phyloP scores from a whole-genome alignment of 1,140 invertebrate species.

The Nautilus pompilius region DNA sequence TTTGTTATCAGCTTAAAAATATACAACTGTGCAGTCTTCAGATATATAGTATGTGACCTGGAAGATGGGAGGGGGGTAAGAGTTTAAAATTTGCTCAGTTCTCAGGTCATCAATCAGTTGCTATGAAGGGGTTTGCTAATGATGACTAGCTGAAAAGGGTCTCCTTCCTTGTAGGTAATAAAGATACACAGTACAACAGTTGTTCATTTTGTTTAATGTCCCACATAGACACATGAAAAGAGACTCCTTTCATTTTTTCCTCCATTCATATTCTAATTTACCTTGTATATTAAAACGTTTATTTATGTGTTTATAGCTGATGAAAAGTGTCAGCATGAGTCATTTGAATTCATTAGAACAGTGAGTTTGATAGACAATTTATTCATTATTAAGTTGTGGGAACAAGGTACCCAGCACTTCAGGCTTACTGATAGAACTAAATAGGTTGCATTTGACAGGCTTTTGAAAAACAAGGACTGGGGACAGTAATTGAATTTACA shows the following conservation, averaged over 20 bases:
- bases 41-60: too few relatives aligned
- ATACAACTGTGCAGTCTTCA: too few relatives aligned
- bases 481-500: slow-evolving; percentile 28
- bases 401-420: slow-evolving; percentile 20
- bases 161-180: too few relatives aligned
- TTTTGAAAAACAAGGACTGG: slow-evolving; percentile 27
- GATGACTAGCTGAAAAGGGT: too few relatives aligned
- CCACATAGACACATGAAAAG: too few relatives aligned
- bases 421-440: slow-evolving; percentile 18
- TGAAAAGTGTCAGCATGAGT: slow-evolving; percentile 17
- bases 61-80: too few relatives aligned
- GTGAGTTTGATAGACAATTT: slow-evolving; percentile 20
- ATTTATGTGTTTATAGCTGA: slow-evolving; percentile 41
- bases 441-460: slow-evolving; percentile 21
- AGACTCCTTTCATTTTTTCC: slow-evolving; percentile 34
- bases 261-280: slow-evolving; percentile 45
- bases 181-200: too few relatives aligned
- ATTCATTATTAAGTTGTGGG: slow-evolving; percentile 23
- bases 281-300: slow-evolving; percentile 37
- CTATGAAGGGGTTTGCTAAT: too few relatives aligned
- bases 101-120: too few relatives aligned
- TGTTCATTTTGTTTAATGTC: too few relatives aligned
- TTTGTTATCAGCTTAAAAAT: too few relatives aligned
- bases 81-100: too few relatives aligned
- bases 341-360: slow-evolving; percentile 14